phyloP scores from a whole-genome alignment of 2,797 vertebrate genomes.

The Micromesistius poutassou region DNA sequence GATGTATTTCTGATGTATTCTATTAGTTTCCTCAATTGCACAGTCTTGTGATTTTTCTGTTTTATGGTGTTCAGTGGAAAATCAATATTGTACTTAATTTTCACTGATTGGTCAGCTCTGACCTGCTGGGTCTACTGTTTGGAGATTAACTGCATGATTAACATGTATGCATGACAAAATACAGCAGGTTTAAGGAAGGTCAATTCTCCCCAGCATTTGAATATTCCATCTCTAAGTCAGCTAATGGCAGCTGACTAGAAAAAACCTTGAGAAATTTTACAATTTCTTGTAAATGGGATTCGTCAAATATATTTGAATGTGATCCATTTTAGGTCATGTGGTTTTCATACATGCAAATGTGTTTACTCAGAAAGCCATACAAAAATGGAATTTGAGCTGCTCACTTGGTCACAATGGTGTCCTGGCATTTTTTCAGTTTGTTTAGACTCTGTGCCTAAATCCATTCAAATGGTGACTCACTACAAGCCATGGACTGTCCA shows the following conservation, averaged over 20 bases:
- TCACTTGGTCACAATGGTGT: background rate
- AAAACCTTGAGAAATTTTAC: background rate
- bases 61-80: background rate
- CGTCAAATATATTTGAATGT: background rate
- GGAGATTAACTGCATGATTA: background rate
- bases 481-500: background rate
- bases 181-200: too few relatives aligned
- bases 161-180: background rate
- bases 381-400: background rate
- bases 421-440: background rate
- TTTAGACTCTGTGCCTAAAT: background rate
- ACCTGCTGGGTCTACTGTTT: background rate
- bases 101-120: background rate
- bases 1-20: too few relatives aligned
- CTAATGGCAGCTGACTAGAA: background rate
- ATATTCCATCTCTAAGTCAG: background rate
- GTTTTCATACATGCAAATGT: background rate
- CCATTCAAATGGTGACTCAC: background rate
- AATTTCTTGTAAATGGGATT: background rate
- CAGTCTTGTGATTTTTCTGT: too few relatives aligned
- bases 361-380: background rate
- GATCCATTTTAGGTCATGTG: background rate
- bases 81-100: background rate
- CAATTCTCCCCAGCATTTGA: background rate
- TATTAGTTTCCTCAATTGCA: too few relatives aligned